Conservation (phyloP, 37 sponge, comb jelly and placozoan genomes). For the Theonella swinhoei region DNA sequence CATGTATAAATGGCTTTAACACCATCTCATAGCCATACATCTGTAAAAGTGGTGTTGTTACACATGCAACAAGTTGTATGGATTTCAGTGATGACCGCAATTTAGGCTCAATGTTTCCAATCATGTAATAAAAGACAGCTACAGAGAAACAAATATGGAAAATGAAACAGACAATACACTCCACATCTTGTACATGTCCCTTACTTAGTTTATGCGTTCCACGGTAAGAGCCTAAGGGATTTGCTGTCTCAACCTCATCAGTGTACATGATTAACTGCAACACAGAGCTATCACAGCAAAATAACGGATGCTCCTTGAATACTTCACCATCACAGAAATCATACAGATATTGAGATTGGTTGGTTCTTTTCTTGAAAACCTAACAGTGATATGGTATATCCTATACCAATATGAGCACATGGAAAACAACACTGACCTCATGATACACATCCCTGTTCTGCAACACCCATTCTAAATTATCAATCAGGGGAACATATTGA, state of each 20-base stretch:
- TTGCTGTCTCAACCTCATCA: constrained; percentile 22
- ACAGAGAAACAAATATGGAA: background rate
- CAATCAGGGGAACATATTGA: no score
- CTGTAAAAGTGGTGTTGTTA: background rate
- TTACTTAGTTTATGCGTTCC: constrained; percentile 25
- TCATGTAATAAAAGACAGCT: constrained; percentile 39
- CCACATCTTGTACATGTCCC: background rate
- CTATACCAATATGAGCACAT: background rate
- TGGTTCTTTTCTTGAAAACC: no score
- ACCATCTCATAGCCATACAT: constrained; percentile 30
- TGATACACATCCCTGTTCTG: no score
- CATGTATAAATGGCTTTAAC: constrained; percentile 39
- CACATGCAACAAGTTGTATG: constrained; percentile 51
- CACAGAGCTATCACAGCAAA: no score
- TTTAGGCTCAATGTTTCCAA: constrained; percentile 35
- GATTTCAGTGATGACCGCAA: constrained; percentile 1
- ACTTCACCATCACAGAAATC: no score
- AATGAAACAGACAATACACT: background rate
- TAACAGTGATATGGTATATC: no score
- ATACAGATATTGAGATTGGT: no score
- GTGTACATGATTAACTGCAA: constrained; percentile 20
- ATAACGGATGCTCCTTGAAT: no score
- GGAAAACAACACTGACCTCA: no score
- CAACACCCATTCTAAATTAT: no score
- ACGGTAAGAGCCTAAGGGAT: constrained; percentile 8